Evolutionary conservation across 2,113 vertebrate genomes (phyloP), one percentile per base, ranked within the genome.

Genomic region (Apus apus): DNA sequence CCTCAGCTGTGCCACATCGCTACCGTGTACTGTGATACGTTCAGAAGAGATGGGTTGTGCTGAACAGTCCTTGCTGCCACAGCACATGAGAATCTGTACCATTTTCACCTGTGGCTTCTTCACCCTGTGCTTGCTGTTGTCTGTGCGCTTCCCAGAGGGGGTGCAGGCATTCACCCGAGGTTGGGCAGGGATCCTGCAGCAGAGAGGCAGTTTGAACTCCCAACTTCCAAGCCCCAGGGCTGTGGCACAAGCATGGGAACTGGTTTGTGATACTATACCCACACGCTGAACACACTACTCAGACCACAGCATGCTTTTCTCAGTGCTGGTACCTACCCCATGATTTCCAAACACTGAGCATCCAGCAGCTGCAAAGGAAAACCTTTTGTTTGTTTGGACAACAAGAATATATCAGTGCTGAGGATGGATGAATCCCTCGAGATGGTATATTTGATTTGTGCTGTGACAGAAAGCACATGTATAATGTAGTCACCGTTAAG

Each of bases 11-110:
- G 6, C 65, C 54, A 29, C 57, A 78, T 34, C 57, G 2, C 61
- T 12, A 11, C 21, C 45, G 0, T 7, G 29, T 11, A 1, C 34
- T 32, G 15, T 1, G 25, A 2, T 34, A 7, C 1, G 0, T 36
- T 46, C 89, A 29, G 46, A 58, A 2, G 30, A 46, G 40, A 9
- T 20, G 40, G 21, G 4, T 26, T 64, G 50, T 26, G 65, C 74
- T 51, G 15, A 25, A 27, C 56, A n/a, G 40, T 26, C 36, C 40
- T 43, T 15, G 15, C 25, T 11, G 27, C 19, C 22, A 3, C 43
- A 48, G 73, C 68, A 27, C 23, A 1, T 29, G 45, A 29, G 32
- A 16, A 17, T 20, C 62, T 54, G 60, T 3, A 7, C 0, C 1
- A 1, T 50, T 73, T 34, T 27, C 38, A 2, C 7, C 13, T 1